phyloP scores from a whole-genome alignment of 2,888 invertebrate genomes.

The Acleris holmiana region DNA sequence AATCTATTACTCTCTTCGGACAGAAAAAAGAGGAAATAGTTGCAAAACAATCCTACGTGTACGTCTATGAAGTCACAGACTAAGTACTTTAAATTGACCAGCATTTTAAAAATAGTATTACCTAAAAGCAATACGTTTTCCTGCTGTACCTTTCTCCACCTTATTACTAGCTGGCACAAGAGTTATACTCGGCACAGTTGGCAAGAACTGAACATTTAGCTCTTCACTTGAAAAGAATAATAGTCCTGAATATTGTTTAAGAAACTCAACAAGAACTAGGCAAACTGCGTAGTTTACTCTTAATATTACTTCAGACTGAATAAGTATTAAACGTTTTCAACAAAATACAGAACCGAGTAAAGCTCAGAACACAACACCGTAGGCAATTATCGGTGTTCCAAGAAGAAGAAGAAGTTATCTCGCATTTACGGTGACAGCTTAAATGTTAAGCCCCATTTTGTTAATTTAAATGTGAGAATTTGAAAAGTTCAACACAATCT shows the following conservation, averaged over 20 bases:
- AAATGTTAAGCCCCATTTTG: too few species aligned
- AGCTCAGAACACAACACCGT: constrained; percentile 1
- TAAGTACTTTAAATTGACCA: too few species aligned
- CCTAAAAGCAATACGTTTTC: not conserved
- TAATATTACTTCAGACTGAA: constrained; percentile 33
- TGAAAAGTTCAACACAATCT: too few species aligned
- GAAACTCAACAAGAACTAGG: constrained; percentile 32
- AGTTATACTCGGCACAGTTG: constrained; percentile 61
- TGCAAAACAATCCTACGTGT: too few species aligned
- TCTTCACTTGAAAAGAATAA: constrained; percentile 36
- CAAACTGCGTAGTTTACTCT: constrained; percentile 32
- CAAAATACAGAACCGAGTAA: constrained; percentile 16
- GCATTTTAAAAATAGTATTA: too few species aligned
- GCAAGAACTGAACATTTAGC: constrained; percentile 45
- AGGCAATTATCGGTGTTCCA: not conserved
- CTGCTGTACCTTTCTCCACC: constrained; percentile 20
- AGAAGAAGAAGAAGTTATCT: too few species aligned
- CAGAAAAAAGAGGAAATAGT: too few species aligned
- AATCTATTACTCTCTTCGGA: too few species aligned
- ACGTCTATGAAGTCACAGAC: too few species aligned
- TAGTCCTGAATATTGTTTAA: constrained; percentile 36
- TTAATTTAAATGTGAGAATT: too few species aligned
- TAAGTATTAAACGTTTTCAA: constrained; percentile 28
- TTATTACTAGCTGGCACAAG: constrained; percentile 47
- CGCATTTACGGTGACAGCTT: too few species aligned